These are phyloP conservation scores for Bolinopsis microptera DNA, from an alignment of 37 sponge, comb jelly and placozoan species.

Conservation along the genomic window DNA sequence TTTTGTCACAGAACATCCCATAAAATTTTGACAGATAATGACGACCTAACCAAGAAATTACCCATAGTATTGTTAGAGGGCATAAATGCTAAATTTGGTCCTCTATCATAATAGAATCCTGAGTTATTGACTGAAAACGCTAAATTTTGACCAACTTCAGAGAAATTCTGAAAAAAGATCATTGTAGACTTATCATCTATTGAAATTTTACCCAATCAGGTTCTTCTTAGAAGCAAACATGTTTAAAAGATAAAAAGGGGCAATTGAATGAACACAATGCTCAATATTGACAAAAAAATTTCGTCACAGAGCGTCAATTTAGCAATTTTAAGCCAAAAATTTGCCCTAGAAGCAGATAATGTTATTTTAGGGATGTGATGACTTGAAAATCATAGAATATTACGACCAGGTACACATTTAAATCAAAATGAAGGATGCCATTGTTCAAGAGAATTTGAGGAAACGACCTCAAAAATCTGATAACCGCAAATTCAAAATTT, in stretches of 20 bases:
- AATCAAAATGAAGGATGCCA: too few species aligned
- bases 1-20: not conserved
- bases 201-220: not conserved
- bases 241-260: not conserved
- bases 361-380: too few species aligned
- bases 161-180: not conserved
- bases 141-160: not conserved
- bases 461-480: too few species aligned
- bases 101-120: not conserved
- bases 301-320: not conserved
- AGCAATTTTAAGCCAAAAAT: too few species aligned
- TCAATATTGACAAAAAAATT: not conserved
- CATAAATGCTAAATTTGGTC: not conserved
- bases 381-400: too few species aligned
- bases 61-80: not conserved
- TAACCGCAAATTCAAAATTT: too few species aligned
- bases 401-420: too few species aligned
- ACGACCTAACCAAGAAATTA: not conserved
- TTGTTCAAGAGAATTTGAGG: too few species aligned
- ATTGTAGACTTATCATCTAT: not conserved
- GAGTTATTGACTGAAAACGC: not conserved
- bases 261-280: not conserved
- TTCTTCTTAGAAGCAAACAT: not conserved
- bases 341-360: too few species aligned
- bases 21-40: not conserved